These are phyloP conservation scores for Leptinotarsa peninsularis DNA, from an alignment of 2,888 invertebrate species.

Conservation along the genomic window DNA sequence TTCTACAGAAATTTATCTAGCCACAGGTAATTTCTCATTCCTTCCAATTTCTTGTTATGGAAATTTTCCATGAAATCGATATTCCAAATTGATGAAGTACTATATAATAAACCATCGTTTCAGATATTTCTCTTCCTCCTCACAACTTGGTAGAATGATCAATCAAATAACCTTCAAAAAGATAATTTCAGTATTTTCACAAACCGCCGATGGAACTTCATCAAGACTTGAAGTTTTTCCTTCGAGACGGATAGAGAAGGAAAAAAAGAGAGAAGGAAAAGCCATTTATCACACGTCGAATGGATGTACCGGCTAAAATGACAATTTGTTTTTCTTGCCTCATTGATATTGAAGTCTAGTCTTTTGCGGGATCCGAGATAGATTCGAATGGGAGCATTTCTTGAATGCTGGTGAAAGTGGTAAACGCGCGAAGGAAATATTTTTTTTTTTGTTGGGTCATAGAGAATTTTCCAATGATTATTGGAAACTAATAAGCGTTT, in stretches of 20 bases:
- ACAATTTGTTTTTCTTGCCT: constrained; percentile 60
- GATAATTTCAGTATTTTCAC: constrained; percentile 41
- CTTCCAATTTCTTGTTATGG: neutral
- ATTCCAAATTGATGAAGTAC: constrained; percentile 14
- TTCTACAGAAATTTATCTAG: no score
- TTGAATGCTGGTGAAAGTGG: constrained; percentile 27
- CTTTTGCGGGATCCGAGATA: constrained; percentile 29
- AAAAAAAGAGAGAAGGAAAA: constrained; percentile 37
- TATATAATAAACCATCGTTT: neutral
- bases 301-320: constrained; percentile 57
- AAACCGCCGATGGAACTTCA: constrained; percentile 41
- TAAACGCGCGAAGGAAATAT: neutral
- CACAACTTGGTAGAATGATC: constrained; percentile 40
- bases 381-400: constrained; percentile 28
- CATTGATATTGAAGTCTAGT: constrained; percentile 57
- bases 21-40: neutral
- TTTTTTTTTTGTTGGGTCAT: neutral
- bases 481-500: neutral
- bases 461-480: neutral
- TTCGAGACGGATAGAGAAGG: constrained; percentile 17
- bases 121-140: constrained; percentile 13
- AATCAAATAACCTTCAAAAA: constrained; percentile 34
- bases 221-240: constrained; percentile 32
- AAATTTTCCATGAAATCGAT: constrained; percentile 5
- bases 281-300: constrained; percentile 56